Evolutionary conservation across 1,140 invertebrate genomes (phyloP).

Genomic region (Papilio dardanus): DNA sequence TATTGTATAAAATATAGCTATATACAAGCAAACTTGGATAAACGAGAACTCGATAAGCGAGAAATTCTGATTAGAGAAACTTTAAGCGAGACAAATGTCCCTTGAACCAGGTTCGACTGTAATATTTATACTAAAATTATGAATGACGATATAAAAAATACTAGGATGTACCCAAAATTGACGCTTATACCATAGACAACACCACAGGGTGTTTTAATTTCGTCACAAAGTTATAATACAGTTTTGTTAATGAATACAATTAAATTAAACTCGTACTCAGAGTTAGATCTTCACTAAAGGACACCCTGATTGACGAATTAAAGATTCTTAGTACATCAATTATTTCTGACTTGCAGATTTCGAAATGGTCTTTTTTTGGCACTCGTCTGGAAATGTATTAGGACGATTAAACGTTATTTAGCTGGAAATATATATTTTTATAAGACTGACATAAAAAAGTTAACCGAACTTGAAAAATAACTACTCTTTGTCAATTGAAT

Average conservation of each 20-base stretch:
- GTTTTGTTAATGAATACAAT: not conserved
- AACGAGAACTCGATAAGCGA: too few relatives aligned
- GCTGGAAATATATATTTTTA: conserved; percentile 20
- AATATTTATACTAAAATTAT: conserved; percentile 17
- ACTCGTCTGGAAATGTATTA: not conserved
- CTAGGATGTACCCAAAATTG: conserved; percentile 25
- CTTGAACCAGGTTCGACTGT: too few relatives aligned
- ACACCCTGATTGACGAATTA: not conserved
- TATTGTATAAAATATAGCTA: too few relatives aligned
- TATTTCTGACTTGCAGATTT: too few relatives aligned
- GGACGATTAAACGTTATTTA: conserved; percentile 20
- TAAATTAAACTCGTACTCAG: not conserved
- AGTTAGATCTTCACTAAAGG: not conserved
- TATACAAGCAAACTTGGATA: too few relatives aligned
- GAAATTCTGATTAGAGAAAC: too few relatives aligned
- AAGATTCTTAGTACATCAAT: too few relatives aligned
- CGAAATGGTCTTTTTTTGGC: conserved; percentile 1
- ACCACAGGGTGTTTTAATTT: not conserved
- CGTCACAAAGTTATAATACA: not conserved
- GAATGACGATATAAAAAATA: conserved; percentile 28
- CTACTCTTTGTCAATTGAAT: not conserved
- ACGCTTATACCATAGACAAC: conserved; percentile 28
- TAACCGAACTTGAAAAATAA: not conserved
- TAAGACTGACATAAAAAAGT: not conserved
- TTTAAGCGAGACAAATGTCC: too few relatives aligned